Evolutionary conservation across 2,113 vertebrate species (phyloP).

Genomic region (Riparia riparia): DNA sequence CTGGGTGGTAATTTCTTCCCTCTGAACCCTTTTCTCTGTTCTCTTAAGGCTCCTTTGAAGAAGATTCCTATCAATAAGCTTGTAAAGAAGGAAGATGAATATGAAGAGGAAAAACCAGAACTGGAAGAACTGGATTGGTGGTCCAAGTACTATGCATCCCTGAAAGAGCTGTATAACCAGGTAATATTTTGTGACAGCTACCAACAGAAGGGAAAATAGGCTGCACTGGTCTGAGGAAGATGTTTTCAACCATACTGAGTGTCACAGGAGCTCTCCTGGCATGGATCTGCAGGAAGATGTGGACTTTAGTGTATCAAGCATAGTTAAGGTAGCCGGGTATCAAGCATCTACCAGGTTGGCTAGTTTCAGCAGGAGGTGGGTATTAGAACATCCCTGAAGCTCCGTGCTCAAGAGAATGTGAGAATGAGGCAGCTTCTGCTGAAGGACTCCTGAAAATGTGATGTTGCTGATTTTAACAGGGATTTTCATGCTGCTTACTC

Average conservation of each 20-base stretch:
- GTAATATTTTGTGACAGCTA: conserved; percentile 56
- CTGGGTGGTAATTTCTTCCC: background rate
- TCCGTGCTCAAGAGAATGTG: background rate
- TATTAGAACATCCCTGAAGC: background rate
- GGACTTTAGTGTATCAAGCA: background rate
- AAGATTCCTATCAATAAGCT: conserved; percentile 69
- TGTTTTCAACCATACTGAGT: background rate
- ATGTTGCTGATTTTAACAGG: background rate
- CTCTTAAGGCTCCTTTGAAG: conserved; percentile 79
- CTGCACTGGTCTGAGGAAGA: background rate
- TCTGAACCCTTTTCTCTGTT: background rate
- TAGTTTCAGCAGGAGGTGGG: background rate
- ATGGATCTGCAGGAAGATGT: background rate
- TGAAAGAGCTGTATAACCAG: conserved; percentile 86
- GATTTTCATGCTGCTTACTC: background rate
- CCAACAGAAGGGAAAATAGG: background rate
- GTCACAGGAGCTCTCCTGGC: background rate
- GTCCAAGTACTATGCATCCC: conserved; percentile 92
- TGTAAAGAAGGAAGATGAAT: conserved; percentile 70
- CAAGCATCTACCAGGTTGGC: background rate
- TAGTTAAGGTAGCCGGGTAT: background rate
- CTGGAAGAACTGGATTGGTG: conserved; percentile 94
- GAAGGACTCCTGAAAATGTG: background rate
- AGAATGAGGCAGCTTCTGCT: background rate
- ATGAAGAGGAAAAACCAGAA: conserved; percentile 88